These are phyloP conservation scores for Melinaea menophilus DNA, from an alignment of 2,888 invertebrate genomes.

Conservation along the genomic window DNA sequence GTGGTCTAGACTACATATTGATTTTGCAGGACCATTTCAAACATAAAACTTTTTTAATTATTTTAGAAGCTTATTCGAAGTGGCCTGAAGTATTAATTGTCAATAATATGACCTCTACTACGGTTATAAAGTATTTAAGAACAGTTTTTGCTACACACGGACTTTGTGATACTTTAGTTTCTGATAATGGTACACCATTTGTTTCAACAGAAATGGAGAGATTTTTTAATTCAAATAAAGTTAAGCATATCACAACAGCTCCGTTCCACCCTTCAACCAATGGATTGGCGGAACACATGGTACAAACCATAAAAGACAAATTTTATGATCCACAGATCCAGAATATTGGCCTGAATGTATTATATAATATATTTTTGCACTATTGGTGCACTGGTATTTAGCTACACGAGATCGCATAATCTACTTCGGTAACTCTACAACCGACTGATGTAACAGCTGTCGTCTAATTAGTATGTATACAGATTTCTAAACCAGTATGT, in stretches of 20 bases:
- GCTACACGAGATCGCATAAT: no score
- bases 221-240: conserved; percentile 23
- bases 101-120: conserved; percentile 21
- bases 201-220: conserved; percentile 24
- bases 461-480: no score
- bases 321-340: no score
- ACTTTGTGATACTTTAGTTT: conserved; percentile 13
- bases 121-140: conserved; percentile 26
- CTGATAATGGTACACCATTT: conserved; percentile 27
- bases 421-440: no score
- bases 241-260: conserved; percentile 26
- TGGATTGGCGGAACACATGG: conserved; percentile 29
- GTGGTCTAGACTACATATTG: no score
- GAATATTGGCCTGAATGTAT: no score
- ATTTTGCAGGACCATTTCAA: conserved; percentile 15
- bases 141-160: conserved; percentile 26
- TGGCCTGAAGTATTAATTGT: conserved; percentile 27
- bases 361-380: no score
- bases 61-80: conserved; percentile 26
- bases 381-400: no score
- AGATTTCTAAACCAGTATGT: no score
- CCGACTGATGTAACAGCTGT: no score
- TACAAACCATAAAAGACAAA: conserved; percentile 31
- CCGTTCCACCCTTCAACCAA: conserved; percentile 33
- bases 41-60: conserved; percentile 26